Base-by-base conservation (phyloP, 2,888 invertebrate species). In the Melikaiella ostensackeni region DNA sequence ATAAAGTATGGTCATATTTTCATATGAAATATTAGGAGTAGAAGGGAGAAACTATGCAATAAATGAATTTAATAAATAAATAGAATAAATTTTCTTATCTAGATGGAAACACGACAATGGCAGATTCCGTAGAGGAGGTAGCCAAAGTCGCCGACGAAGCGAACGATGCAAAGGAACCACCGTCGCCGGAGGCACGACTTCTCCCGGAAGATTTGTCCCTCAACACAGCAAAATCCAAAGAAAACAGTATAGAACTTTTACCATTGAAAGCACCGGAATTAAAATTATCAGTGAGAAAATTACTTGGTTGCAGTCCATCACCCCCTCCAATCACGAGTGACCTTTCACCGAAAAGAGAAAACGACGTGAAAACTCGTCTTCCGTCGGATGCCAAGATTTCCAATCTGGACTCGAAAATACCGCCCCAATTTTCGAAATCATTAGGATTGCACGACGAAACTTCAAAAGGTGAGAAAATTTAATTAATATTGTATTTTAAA, bases 131-230 rank as follows among this genome's bases (percentile, higher is more conserved):
- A 77, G 79, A 74, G 77, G 78, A 77, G 33, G 70, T 50, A n/a
- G 0, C 50, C 5, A 46, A 66, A 35, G 77, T 79, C 74, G 82
- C 82, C 19, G 79, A 81, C 75, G 75, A 81, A 80, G 46, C 66
- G 81, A 74, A 75, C 74, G 80, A 85, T 76, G 50, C 30, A 7
- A 70, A 50, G 27, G 81, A 86, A 63, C 81, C 86, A 19, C 84
- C 85, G 78, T 89, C 90, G 46, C 88, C 89, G 76, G 89, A 90
- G 77, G 80, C 81, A 0, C 87, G 89, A 0, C 79, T 88, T 8
- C 89, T 89, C 77, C 90, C 90, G 74, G 90, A 90, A 80, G 90
- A 90, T 46, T 85, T 90, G 24, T 90, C 89, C 21, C 84, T 89
- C 57, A 77, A 13, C 30, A 33, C 89, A 63, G 83, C 88, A 19